These are phyloP conservation scores for Clarias platycephalus DNA, from an alignment of 2,797 vertebrate genomes.

Conservation along the genomic window DNA sequence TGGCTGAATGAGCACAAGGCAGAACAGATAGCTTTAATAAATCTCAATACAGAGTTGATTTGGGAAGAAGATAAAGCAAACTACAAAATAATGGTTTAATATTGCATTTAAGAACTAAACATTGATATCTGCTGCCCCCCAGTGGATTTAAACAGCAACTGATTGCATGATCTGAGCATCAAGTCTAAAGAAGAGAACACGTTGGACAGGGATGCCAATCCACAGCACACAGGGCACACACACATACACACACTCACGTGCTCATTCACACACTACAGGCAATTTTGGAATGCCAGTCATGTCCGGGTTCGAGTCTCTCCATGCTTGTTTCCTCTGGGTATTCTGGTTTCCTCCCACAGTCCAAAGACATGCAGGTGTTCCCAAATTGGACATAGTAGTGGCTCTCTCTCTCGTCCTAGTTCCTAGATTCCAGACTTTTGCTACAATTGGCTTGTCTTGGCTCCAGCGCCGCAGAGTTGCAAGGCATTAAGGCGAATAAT, in stretches of 20 bases:
- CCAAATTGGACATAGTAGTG: too few relatives aligned
- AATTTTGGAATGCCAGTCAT: neutral
- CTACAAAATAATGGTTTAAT: neutral
- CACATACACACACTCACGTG: neutral
- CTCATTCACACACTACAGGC: neutral
- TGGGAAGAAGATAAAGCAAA: neutral
- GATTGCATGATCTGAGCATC: neutral
- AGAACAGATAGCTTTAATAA: neutral
- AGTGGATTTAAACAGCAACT: conserved; percentile 56
- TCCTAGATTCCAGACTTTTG: too few relatives aligned
- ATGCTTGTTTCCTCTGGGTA: too few relatives aligned
- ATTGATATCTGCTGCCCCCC: conserved; percentile 72
- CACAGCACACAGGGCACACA: too few relatives aligned
- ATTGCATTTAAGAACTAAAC: conserved; percentile 24
- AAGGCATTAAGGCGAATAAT: too few relatives aligned
- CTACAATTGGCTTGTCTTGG: too few relatives aligned
- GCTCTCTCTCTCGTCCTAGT: too few relatives aligned
- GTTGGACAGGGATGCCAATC: too few relatives aligned
- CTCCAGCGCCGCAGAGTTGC: too few relatives aligned
- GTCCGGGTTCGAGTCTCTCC: too few relatives aligned
- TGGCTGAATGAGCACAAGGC: neutral
- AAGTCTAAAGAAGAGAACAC: neutral
- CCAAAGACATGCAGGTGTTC: too few relatives aligned
- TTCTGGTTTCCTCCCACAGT: too few relatives aligned
- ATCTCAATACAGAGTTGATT: neutral